Base-by-base conservation (phyloP, 2,888 invertebrate species). In the Camptogramma bilineatum region DNA sequence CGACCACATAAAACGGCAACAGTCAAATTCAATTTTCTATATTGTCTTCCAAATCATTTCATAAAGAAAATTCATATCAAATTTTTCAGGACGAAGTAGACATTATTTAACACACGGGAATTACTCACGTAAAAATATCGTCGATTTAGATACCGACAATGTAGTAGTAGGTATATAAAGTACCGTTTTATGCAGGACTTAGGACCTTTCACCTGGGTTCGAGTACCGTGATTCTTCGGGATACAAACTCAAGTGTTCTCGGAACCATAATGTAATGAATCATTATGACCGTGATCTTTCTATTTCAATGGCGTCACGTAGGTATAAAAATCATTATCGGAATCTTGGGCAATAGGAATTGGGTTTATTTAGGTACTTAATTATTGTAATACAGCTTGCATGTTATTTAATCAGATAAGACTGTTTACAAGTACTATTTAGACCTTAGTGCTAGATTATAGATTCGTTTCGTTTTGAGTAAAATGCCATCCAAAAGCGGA, bases 221-320 rank as follows among this genome's bases (percentile, higher is more conserved):
- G 34, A 34, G 13, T 34, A 34, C 13, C 4, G 13, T 10, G 13
- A 39, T 39, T 39, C 34, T 39, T 2, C 34, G 4, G 34, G 3
- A 39, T 39, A 39, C 34, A 39, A 39, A 39, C 73, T 69, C 72
- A 73, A 79, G 74, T 72, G 71, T 73, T 60, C 66, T 77, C 71
- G 74, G 74, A 66, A 75, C 69, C 75, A 79, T 79, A n/a, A 78
- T 77, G 77, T 71, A 77, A 17, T 78, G 78, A 78, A 81, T 83
- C 84, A 83, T 74, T 75, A 76, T 68, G 76, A 78, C 80, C 79
- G 71, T 84, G 86, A 90, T 88, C 89, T 86, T 87, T 88, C 88
- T 89, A 88, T 81, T 79, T 83, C 79, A 82, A 84, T 85, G 76
- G 83, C 73, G n/a, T 71, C 28, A 31, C 42, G n/a, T n/a, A n/a